phyloP scores from a whole-genome alignment of 2,888 invertebrate genomes.

The Amiota minor region DNA sequence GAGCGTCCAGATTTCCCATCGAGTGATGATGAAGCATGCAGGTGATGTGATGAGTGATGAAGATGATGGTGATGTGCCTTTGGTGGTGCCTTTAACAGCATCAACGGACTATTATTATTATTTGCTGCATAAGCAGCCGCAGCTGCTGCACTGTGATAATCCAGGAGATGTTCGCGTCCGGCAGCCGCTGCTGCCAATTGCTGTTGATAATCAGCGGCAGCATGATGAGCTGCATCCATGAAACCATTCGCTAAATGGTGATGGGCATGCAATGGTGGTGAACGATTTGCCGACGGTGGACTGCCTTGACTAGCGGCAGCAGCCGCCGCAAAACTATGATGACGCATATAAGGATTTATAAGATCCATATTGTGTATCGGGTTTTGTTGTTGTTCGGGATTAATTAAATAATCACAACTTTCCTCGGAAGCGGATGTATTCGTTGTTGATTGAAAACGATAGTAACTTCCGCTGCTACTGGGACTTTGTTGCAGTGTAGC shows the following conservation, averaged over 20 bases:
- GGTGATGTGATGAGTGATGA: slow-evolving; percentile 31
- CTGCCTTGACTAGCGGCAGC: slow-evolving; percentile 54
- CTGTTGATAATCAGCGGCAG: slow-evolving; percentile 65
- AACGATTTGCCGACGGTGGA: slow-evolving; percentile 65
- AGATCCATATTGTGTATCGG: slow-evolving; percentile 64
- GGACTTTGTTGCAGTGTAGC: slow-evolving; percentile 45
- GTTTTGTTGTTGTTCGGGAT: slow-evolving; percentile 37
- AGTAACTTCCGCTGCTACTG: slow-evolving; percentile 37
- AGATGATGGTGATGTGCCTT: slow-evolving; percentile 33
- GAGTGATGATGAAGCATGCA: slow-evolving; percentile 34
- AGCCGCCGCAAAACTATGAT: slow-evolving; percentile 64
- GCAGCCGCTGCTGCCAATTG: slow-evolving; percentile 51
- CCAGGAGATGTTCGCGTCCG: slow-evolving; percentile 56
- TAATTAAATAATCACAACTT: slow-evolving; percentile 12
- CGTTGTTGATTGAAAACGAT: slow-evolving; percentile 19
- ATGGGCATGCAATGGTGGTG: slow-evolving; percentile 51
- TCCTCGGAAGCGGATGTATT: slow-evolving; percentile 19
- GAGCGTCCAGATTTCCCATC: slow-evolving; percentile 55
- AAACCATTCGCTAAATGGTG: slow-evolving; percentile 45
- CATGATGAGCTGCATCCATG: slow-evolving; percentile 53
- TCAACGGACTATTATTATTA: slow-evolving; percentile 65
- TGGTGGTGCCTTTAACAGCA: slow-evolving; percentile 56
- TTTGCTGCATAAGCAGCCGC: slow-evolving; percentile 65
- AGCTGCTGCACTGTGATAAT: slow-evolving; percentile 69
- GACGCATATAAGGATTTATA: slow-evolving; percentile 72